A percentile compares a stretch with the other conserved stretches of the same genome.
Evolutionary conservation across 2,888 invertebrate species (phyloP).

Genomic region (Adelphocoris suturalis): DNA sequence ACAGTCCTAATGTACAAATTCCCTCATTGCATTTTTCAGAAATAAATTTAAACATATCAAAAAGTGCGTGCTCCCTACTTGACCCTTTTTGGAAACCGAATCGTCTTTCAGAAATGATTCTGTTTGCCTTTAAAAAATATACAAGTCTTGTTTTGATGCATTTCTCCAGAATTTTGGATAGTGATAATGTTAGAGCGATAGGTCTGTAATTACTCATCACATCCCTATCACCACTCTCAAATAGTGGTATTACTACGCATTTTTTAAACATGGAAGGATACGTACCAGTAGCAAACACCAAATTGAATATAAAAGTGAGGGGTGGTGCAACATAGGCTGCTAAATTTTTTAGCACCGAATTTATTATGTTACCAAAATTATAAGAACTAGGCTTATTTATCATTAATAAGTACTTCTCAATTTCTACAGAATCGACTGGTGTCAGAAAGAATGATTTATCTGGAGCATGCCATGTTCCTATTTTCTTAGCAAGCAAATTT

Average conservation of each 20-base stretch:
- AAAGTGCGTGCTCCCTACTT: too few relatives aligned
- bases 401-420: background rate
- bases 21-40: too few relatives aligned
- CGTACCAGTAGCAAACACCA: background rate
- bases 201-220: too few relatives aligned
- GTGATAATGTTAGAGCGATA: too few relatives aligned
- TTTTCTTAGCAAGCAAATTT: background rate
- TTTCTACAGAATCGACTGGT: background rate
- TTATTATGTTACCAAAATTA: conserved; percentile 25
- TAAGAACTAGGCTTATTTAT: background rate
- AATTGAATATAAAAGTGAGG: background rate
- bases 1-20: too few relatives aligned
- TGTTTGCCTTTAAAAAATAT: too few relatives aligned
- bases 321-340: conserved; percentile 38
- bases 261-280: background rate
- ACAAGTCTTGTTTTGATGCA: too few relatives aligned
- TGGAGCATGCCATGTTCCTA: background rate
- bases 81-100: too few relatives aligned
- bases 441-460: background rate
- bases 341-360: conserved; percentile 8
- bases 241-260: background rate
- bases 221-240: too few relatives aligned
- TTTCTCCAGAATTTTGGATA: too few relatives aligned
- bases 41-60: too few relatives aligned
- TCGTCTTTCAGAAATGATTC: too few relatives aligned